Evolutionary conservation across 1,140 invertebrate species (phyloP), one percentile per base, ranked within the genome.

Genomic region (Alviniconcha marisindica): DNA sequence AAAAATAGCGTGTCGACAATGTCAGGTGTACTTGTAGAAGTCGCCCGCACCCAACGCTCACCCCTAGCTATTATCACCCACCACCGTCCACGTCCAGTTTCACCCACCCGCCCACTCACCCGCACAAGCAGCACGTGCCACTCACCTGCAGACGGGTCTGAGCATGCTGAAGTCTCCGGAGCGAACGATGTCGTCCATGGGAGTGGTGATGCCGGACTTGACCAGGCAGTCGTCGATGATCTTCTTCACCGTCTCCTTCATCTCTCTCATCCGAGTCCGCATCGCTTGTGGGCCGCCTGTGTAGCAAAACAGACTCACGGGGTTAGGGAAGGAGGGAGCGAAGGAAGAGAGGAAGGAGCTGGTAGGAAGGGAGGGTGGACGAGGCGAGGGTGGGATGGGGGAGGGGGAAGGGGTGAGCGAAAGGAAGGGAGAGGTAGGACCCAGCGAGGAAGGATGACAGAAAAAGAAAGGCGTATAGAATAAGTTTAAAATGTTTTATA

Each of bases 151-250:
- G 44, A 76, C 42, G 14, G 73, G 40, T 10, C 18, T 28, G 28
- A 71, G 69, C 36, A 1, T 31, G 69, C 7, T 1, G 69, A 40
- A 2, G 36, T 71, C 69, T 5, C 69, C 36, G 33, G 69, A 40
- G 15, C 18, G 36, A 1, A 60, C 21, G 14, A 78, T 38, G 21
- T 40, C 51, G 2, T 38, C 18, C 28, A 78, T 33, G 56, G 51
- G 24, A 1, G 7, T 18, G 12, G 28, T 38, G 77, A 78, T 24
- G 51, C 51, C 77, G 7, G 77, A 33, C 44, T 51, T n/a, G 21
- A 14, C 48, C 44, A 78, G 48, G 51, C 77, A 78, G 48, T 38
- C 31, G 48, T 78, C 56, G 10, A 78, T 21, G 31, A 78, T 54
- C 7, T 14, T 31, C 31, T 78, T 38, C 48, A 60, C 56, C 48